phyloP scores from a whole-genome alignment of 1,140 invertebrate species.

The Pygmarrhopalites habei region DNA sequence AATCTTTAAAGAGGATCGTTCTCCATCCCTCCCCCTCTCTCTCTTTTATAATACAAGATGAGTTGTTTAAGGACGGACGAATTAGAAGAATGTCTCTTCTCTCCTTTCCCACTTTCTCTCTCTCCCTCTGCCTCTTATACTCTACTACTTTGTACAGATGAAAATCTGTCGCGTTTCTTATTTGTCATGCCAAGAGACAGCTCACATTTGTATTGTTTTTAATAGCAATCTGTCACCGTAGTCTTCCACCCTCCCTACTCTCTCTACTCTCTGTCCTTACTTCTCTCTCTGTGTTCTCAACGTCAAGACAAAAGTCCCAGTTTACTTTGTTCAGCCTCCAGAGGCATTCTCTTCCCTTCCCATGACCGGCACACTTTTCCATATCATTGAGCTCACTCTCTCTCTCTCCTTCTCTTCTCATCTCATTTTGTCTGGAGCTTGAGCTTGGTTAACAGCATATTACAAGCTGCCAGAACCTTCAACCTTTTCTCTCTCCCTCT shows the following conservation, averaged over 20 bases:
- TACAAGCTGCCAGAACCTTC: background rate
- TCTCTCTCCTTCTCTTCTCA: too few species aligned
- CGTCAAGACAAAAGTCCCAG: background rate
- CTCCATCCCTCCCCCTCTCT: too few species aligned
- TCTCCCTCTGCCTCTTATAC: too few species aligned
- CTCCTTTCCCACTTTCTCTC: too few species aligned
- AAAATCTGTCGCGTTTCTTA: too few species aligned
- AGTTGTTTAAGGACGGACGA: background rate
- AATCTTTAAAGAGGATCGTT: too few species aligned
- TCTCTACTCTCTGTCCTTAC: background rate
- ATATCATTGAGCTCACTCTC: too few species aligned
- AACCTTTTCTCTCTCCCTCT: background rate
- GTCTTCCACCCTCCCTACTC: background rate
- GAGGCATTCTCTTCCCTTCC: background rate
- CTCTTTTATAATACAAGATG: too few species aligned
- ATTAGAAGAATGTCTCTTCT: too few species aligned
- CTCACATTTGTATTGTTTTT: constrained; percentile 12
- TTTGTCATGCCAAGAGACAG: background rate
- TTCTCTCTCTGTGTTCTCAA: background rate
- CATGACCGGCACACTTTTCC: background rate
- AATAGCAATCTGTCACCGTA: constrained; percentile 6
- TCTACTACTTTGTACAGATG: too few species aligned
- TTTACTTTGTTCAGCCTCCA: background rate
- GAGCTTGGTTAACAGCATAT: background rate
- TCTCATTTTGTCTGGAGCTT: background rate